phyloP scores from a whole-genome alignment of 2,797 vertebrate genomes.

The Spheniscus humboldti region DNA sequence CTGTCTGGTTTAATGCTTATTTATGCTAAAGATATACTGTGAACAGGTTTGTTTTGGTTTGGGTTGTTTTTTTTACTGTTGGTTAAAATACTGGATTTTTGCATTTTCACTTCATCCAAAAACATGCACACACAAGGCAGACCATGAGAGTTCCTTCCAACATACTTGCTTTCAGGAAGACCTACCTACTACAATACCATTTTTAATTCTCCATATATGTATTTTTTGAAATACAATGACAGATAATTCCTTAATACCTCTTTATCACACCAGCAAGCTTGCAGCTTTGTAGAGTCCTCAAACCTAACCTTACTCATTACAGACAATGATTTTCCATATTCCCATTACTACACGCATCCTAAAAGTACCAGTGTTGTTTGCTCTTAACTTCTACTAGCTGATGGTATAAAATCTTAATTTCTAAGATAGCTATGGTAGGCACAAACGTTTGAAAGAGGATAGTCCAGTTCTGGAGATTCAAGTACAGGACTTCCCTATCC shows the following conservation, averaged over 20 bases:
- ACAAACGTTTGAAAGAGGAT: not conserved
- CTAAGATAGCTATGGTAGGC: not conserved
- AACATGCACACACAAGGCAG: not conserved
- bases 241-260: not conserved
- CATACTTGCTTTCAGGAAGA: not conserved
- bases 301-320: not conserved
- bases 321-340: not conserved
- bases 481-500: not conserved
- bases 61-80: fast-evolving
- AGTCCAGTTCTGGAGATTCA: not conserved
- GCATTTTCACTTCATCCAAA: not conserved
- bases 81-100: not conserved
- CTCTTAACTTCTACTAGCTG: not conserved
- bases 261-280: not conserved
- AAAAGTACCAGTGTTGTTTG: not conserved
- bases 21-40: not conserved
- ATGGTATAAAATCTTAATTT: not conserved
- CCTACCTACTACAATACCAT: not conserved
- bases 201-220: not conserved
- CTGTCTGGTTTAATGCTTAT: not conserved
- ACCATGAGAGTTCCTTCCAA: not conserved
- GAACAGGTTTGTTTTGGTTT: not conserved
- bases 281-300: not conserved
- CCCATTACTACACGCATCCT: not conserved
- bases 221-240: not conserved